Base-by-base conservation (phyloP, 2,888 invertebrate species). In the Alloplasta piceator region DNA sequence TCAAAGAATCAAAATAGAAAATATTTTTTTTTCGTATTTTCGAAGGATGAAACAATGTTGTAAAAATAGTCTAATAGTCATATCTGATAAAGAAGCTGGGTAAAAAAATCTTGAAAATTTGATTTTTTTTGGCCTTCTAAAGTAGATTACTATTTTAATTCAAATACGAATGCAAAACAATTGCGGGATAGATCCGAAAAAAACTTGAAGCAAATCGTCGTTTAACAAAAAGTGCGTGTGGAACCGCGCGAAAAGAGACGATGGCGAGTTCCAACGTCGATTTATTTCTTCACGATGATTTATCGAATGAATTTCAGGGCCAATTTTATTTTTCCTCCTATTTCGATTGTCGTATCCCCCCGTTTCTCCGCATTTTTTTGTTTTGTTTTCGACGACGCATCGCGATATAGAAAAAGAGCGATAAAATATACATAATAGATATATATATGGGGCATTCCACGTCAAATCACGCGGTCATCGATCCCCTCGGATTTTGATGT, bases 281-380 rank as follows among this genome's bases (percentile, higher is more conserved):
- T 66, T 66, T 55, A 71, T 61, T 16, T 52, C 56, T 67, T 43
- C 71, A 46, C 43, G 67, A 68, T 73, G 70, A 82, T 82, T 82
- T 78, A 82, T 82, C 78, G 78, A 71, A 58, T 43, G 78, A 75
- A 75, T 78, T 60, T 78, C 78, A 75, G 78, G 71, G 66, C 55
- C 38, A 52, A 26, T 60, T 14, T 50, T 41, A 41, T 76, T 68
- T 78, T 81, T 58, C 70, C 71, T 63, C 67, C 58, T 39, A 71
- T 60, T 58, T 66, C 48, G 61, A 56, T 78, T 82, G 41, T 78
- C 74, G 52, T 58, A 60, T 61, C 38, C 58, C 68, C 52, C 14
- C 1, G 7, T 50, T n/a, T 14, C 7, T 61, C 48, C 64, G 50
- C 36, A 36, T 58, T 68, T 60, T 80, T 75, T 75, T 61, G 63